Evolutionary conservation across 2,113 vertebrate genomes (phyloP).

Genomic region (Scytalopus superciliaris): DNA sequence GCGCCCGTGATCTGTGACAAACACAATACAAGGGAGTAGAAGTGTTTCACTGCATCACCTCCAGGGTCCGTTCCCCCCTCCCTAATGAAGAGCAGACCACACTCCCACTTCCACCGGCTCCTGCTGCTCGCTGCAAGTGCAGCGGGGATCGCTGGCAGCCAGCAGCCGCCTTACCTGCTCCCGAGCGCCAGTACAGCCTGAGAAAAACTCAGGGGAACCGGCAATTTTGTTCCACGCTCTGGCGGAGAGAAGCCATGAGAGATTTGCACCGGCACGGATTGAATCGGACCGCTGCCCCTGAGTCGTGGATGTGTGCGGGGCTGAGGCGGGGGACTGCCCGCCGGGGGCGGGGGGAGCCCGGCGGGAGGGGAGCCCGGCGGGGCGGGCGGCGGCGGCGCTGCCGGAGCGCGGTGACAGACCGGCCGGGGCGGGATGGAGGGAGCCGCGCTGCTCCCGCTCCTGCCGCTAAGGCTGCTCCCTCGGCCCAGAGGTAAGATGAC

Average conservation of each 20-base stretch:
- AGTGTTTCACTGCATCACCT: slow-evolving; percentile 64
- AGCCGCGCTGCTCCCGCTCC: slow-evolving; percentile 33
- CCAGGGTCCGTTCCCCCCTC: slow-evolving; percentile 64
- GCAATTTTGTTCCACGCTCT: slow-evolving; percentile 65
- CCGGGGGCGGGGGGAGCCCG: slow-evolving; percentile 34
- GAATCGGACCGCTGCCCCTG: slow-evolving; percentile 66
- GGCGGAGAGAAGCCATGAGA: slow-evolving; percentile 44
- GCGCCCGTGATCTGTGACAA: slow-evolving; percentile 5
- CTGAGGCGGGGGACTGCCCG: slow-evolving; percentile 69
- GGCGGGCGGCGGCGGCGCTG: slow-evolving; percentile 54
- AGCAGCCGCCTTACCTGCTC: slow-evolving; percentile 73
- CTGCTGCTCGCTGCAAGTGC: slow-evolving; percentile 51
- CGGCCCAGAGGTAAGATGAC: slow-evolving; percentile 68
- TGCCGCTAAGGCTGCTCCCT: slow-evolving; percentile 30
- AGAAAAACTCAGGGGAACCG: slow-evolving; percentile 54
- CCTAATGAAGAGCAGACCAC: slow-evolving; percentile 49
- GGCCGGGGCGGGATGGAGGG: slow-evolving; percentile 37
- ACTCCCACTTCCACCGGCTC: slow-evolving; percentile 52
- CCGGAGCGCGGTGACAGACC: slow-evolving; percentile 43
- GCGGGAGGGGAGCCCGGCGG: slow-evolving; percentile 53
- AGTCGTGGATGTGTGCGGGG: slow-evolving; percentile 57
- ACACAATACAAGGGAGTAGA: slow-evolving; percentile 44
- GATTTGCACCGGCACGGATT: slow-evolving; percentile 23
- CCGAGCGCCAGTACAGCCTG: slow-evolving; percentile 43
- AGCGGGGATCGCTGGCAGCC: slow-evolving; percentile 43